Conservation (phyloP, 2,113 vertebrate genomes). For the Bothrops jararaca region DNA sequence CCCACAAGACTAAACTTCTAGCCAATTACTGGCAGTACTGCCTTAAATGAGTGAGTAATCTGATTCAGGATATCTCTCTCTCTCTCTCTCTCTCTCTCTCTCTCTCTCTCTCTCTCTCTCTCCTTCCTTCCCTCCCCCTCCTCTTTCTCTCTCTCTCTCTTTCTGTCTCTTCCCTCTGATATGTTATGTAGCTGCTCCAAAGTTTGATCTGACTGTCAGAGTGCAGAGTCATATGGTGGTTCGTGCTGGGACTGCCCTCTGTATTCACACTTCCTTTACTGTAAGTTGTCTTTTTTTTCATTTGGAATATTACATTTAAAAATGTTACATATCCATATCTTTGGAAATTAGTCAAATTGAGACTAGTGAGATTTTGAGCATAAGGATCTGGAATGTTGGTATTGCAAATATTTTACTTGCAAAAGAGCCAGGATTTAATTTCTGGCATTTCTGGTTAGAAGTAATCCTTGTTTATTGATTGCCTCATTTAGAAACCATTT, state of each 20-base stretch:
- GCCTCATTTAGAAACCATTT: not conserved
- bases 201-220: constrained; percentile 65
- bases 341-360: not conserved
- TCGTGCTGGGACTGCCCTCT: constrained; percentile 63
- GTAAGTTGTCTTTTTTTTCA: constrained; percentile 47
- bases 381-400: not conserved
- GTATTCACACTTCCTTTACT: constrained; percentile 62
- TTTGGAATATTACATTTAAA: not conserved
- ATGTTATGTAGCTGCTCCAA: constrained; percentile 29
- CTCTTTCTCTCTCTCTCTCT: not conserved
- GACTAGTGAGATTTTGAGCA: not conserved
- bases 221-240: constrained; percentile 73
- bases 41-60: not conserved
- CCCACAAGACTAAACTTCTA: not conserved
- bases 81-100: not conserved
- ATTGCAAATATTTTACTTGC: not conserved
- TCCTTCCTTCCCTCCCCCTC: not conserved
- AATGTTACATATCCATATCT: constrained; percentile 11
- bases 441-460: not conserved
- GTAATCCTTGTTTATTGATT: not conserved
- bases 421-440: not conserved
- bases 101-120: not conserved
- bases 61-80: not conserved
- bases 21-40: not conserved
- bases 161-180: not conserved